phyloP scores from a whole-genome alignment of 23 tunicate species.

The Pegea sp. region DNA sequence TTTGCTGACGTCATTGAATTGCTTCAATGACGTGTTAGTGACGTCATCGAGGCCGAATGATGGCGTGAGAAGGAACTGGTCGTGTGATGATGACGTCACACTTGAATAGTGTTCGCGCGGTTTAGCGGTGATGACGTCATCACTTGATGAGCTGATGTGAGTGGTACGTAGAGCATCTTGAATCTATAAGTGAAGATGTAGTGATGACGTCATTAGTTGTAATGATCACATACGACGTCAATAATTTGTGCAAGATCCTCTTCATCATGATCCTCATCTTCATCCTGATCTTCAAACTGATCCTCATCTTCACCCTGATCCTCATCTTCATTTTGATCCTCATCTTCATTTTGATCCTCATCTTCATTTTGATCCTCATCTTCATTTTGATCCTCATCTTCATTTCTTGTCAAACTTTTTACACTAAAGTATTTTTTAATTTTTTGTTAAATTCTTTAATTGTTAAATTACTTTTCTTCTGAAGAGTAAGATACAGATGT shows the following conservation, averaged over 20 bases:
- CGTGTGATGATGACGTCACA: too few relatives aligned
- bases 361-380: not conserved
- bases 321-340: not conserved
- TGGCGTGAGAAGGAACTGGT: too few relatives aligned
- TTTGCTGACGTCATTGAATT: too few relatives aligned
- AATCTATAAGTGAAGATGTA: too few relatives aligned
- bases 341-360: not conserved
- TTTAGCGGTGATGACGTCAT: conserved; percentile 1
- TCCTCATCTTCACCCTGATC: too few relatives aligned
- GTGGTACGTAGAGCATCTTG: too few relatives aligned
- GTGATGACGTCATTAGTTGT: conserved; percentile 1
- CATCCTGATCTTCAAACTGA: too few relatives aligned
- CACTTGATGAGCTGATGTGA: too few relatives aligned
- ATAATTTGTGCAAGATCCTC: not conserved
- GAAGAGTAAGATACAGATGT: too few relatives aligned
- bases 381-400: not conserved
- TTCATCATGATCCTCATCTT: not conserved
- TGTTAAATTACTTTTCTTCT: not conserved
- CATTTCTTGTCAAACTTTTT: not conserved
- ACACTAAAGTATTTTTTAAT: conserved; percentile 1
- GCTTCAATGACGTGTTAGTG: too few relatives aligned
- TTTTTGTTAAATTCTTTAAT: not conserved
- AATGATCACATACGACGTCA: not conserved
- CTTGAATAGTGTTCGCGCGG: too few relatives aligned
- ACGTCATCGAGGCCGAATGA: too few relatives aligned